Evolutionary conservation across 2,797 vertebrate species (phyloP), one percentile per base, ranked within the genome.

Genomic region (Etheostoma perlongum): DNA sequence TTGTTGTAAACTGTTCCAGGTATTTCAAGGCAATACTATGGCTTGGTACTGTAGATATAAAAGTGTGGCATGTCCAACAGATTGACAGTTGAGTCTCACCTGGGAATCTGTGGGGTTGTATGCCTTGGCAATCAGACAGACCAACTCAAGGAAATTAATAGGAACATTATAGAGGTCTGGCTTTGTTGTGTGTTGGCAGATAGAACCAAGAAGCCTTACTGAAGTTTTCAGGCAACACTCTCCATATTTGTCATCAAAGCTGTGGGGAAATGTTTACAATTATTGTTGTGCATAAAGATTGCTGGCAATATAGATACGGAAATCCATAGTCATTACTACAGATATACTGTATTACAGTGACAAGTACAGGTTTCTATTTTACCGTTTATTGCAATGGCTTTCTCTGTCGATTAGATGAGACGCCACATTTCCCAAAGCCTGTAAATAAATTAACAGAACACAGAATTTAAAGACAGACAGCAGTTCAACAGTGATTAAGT

Each of bases 201-300:
- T 27, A 40, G 57, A 57, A 2, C 6, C 25, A 65, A 85, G 80
- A 36, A 89, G 27, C 11, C 0, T 9, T 25, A 68, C 80, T 52
- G 84, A 70, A 6, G 80, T 70, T 72, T 70, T 85, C 61, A 89
- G 61, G 51, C 84, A 89, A n/a, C 40, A 46, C 30, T 75, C 67
- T 60, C 78, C 70, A 54, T 85, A 64, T 36, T 12, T 23, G 46
- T 79, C 44, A 69, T 73, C 52, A 61, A 72, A 79, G 21, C 86
- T 88, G 42, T 7, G 15, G 2, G n/a, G 23, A 51, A 70, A 16
- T 40, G 55, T 18, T 46, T 44, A 18, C n/a, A 0, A 48, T 71
- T n/a, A 0, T 33, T 54, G 2, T 5, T 21, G 7, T 46, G 14
- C 3, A 44, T 10, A 23, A 1, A 44, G 5, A 10, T 3, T 52